Evolutionary conservation across 2,888 invertebrate species (phyloP).

Genomic region (Diogma glabrata): DNA sequence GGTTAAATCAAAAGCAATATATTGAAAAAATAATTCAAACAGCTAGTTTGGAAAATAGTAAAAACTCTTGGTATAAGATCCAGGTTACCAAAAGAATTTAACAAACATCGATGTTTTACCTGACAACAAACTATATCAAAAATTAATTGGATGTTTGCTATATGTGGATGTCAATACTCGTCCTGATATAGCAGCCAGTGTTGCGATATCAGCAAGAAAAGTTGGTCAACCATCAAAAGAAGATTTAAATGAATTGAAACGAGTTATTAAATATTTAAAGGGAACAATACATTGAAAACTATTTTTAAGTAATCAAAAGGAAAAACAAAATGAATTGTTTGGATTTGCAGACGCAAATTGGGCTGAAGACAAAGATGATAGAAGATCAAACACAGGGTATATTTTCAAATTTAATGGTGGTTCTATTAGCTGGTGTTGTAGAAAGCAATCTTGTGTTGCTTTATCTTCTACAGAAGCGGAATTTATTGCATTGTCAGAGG

Average conservation of each 20-base stretch:
- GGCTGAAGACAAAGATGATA: constrained; percentile 20
- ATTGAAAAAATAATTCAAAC: neutral
- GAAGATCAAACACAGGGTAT: constrained; percentile 25
- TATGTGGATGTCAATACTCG: neutral
- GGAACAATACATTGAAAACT: too few relatives aligned
- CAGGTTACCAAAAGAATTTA: neutral
- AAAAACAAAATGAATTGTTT: constrained; percentile 14
- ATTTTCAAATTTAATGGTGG: constrained; percentile 13
- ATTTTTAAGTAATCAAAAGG: neutral
- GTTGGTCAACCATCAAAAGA: neutral
- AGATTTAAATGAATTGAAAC: neutral
- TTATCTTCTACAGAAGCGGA: too few relatives aligned
- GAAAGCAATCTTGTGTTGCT: too few relatives aligned
- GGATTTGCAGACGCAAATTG: constrained; percentile 17
- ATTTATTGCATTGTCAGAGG: too few relatives aligned
- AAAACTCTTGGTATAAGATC: neutral
- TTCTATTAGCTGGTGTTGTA: constrained; percentile 20
- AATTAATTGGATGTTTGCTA: neutral
- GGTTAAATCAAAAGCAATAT: neutral
- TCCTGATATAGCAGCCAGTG: neutral
- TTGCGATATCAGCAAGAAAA: neutral
- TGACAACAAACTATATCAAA: neutral
- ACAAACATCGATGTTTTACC: neutral
- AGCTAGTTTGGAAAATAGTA: neutral
- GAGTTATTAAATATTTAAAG: neutral